phyloP scores from a whole-genome alignment of 2,113 vertebrate genomes.

The Leucopsar rothschildi region DNA sequence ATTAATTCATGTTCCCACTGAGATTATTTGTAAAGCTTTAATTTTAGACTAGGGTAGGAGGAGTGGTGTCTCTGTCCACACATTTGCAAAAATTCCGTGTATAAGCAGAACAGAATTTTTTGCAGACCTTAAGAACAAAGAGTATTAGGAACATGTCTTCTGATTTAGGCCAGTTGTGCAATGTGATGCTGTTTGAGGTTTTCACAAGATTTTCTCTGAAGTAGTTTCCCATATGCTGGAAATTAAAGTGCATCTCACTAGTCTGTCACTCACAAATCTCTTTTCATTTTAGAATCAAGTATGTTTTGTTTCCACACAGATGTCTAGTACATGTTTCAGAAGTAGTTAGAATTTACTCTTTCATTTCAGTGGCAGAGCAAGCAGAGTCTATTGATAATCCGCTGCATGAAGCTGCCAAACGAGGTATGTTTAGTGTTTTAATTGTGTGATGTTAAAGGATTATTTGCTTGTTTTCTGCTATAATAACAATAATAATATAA shows the following conservation, averaged over 20 bases:
- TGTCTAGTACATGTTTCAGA: background rate
- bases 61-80: background rate
- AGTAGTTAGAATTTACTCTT: constrained; percentile 15
- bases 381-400: constrained; percentile 97
- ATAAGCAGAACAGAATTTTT: background rate
- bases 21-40: background rate
- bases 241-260: background rate
- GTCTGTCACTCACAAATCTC: background rate
- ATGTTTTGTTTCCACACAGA: background rate
- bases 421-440: constrained; percentile 70
- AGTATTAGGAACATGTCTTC: background rate
- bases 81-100: background rate
- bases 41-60: background rate
- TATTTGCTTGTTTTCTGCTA: background rate
- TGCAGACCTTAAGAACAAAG: background rate
- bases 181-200: background rate
- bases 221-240: background rate
- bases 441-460: background rate
- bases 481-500: background rate
- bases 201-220: background rate
- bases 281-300: background rate
- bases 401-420: constrained; percentile 95
- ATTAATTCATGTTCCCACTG: background rate
- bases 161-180: background rate
- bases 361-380: constrained; percentile 88